A percentile compares a stretch with the other conserved stretches of the same genome.
phyloP scores from a whole-genome alignment of 2,888 invertebrate genomes.

The Coleophora flavipennella region DNA sequence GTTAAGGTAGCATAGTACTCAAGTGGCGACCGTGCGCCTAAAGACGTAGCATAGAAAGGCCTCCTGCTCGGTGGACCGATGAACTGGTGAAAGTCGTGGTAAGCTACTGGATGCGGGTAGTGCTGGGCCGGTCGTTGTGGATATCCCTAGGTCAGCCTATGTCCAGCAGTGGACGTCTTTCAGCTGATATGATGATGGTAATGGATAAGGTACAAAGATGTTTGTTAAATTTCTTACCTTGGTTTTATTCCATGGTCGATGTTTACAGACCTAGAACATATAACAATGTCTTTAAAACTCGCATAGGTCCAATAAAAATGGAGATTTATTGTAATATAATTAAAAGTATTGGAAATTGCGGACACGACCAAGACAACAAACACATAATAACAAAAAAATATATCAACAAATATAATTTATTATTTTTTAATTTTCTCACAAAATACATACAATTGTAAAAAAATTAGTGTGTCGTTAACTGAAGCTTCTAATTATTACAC shows the following conservation, averaged over 20 bases:
- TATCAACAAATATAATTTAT: not conserved
- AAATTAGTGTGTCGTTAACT: not conserved
- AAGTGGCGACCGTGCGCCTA: too few species aligned
- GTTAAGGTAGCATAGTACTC: too few species aligned
- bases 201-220: too few species aligned
- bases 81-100: too few species aligned
- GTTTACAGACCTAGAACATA: constrained; percentile 64
- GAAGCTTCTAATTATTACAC: too few species aligned
- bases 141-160: too few species aligned
- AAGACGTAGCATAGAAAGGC: too few species aligned
- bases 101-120: too few species aligned
- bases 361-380: not conserved
- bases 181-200: too few species aligned
- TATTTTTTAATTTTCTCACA: not conserved
- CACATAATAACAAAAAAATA: not conserved
- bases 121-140: too few species aligned
- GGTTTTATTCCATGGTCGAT: constrained; percentile 20
- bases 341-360: not conserved
- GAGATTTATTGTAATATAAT: not conserved
- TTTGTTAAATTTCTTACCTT: constrained; percentile 31
- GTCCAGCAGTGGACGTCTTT: too few species aligned
- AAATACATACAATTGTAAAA: not conserved
- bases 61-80: too few species aligned
- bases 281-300: constrained; percentile 8
- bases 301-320: not conserved